Conservation (phyloP, 2,797 vertebrate species). For the Bryconaethiops microstoma region DNA sequence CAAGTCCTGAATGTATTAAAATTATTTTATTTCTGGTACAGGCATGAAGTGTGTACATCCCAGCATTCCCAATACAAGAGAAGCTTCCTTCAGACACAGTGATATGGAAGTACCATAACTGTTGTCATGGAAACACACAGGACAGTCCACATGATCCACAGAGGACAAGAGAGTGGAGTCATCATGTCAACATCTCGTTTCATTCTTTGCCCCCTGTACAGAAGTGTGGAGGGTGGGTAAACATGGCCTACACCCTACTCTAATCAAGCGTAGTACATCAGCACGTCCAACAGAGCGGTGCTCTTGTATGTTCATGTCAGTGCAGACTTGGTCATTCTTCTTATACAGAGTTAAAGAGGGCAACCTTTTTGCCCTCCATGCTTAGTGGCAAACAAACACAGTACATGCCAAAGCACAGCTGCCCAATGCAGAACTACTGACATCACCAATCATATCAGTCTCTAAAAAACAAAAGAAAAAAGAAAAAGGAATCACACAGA, state of each 20-base stretch:
- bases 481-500: conserved; percentile 45
- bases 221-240: conserved; percentile 33
- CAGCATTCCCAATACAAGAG: conserved; percentile 70
- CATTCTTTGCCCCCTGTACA: conserved; percentile 13
- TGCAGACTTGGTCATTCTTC: conserved; percentile 78
- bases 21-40: conserved; percentile 82
- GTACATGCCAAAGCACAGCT: conserved; percentile 71
- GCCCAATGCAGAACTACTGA: conserved; percentile 63
- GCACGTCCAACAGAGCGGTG: conserved; percentile 40
- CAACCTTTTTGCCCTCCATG: conserved; percentile 66
- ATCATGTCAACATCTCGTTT: conserved; percentile 5
- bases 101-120: conserved; percentile 60
- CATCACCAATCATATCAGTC: conserved; percentile 60
- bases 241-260: conserved; percentile 27
- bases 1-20: conserved; percentile 74
- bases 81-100: conserved; percentile 71
- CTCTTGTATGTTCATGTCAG: conserved; percentile 68
- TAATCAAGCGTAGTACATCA: conserved; percentile 39
- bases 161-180: conserved; percentile 58
- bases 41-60: conserved; percentile 77
- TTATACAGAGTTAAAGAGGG: conserved; percentile 58
- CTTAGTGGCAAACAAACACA: conserved; percentile 65
- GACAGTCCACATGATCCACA: conserved; percentile 47
- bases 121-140: conserved; percentile 49
- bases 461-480: conserved; percentile 37